These are phyloP conservation scores for Regulus satrapa DNA, from an alignment of 2,113 vertebrate genomes.

Conservation along the genomic window DNA sequence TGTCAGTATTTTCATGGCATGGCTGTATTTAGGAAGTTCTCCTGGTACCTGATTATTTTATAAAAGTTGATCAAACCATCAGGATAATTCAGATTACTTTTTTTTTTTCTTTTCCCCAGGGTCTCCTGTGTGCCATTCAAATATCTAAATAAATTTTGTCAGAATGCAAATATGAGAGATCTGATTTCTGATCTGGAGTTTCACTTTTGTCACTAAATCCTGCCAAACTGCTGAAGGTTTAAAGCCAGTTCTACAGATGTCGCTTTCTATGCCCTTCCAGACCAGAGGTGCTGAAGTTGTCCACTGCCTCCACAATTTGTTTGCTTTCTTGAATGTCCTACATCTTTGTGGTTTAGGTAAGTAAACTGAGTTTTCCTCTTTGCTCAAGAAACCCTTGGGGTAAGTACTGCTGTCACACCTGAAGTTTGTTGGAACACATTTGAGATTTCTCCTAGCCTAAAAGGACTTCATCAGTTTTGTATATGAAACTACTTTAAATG, in stretches of 20 bases:
- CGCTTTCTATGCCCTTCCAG: neutral
- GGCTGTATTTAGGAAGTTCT: neutral
- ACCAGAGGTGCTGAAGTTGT: neutral
- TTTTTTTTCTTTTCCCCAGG: neutral
- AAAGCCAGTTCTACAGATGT: neutral
- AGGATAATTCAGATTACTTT: too few relatives aligned
- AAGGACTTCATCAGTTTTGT: neutral
- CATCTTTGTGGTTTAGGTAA: neutral
- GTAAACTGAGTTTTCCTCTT: neutral
- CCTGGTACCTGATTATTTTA: neutral
- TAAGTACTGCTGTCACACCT: neutral
- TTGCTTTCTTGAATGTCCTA: neutral
- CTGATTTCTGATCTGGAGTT: neutral
- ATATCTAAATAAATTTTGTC: neutral
- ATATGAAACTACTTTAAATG: neutral
- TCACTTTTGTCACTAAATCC: neutral
- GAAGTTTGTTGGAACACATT: neutral
- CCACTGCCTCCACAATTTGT: neutral
- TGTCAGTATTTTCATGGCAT: neutral
- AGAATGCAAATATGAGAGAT: neutral
- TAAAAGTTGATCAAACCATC: neutral
- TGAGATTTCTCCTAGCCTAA: neutral
- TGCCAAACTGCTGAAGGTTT: neutral
- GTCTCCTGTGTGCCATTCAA: neutral
- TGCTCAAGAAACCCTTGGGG: neutral